phyloP scores from a whole-genome alignment of 2,888 invertebrate species.

The Flexamia atlantica region DNA sequence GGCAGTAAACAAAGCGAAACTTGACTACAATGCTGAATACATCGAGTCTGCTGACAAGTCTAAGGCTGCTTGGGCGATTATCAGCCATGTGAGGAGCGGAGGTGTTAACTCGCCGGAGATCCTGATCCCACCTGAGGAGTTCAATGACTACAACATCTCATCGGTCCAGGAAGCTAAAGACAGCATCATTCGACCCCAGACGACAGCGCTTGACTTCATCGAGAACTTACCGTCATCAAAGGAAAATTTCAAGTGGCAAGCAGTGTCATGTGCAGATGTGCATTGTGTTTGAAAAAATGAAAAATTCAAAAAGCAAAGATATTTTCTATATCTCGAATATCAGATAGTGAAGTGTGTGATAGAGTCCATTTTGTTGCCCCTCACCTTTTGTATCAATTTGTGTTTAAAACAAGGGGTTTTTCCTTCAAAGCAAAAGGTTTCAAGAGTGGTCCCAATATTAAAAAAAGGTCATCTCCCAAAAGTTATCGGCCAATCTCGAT shows the following conservation, averaged over 20 bases:
- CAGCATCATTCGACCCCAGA: background rate
- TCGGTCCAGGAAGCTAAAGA: background rate
- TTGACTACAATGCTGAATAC: background rate
- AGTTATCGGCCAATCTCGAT: background rate
- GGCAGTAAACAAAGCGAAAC: background rate
- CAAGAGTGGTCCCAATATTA: background rate
- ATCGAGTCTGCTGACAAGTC: background rate
- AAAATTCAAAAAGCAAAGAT: background rate
- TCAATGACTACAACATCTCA: background rate
- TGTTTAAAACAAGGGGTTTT: background rate
- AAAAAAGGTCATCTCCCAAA: background rate
- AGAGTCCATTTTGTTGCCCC: background rate
- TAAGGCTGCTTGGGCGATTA: background rate
- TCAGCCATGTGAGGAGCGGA: background rate
- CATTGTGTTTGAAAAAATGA: background rate
- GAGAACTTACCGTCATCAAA: background rate
- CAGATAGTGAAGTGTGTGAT: background rate
- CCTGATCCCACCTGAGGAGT: background rate
- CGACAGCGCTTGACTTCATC: background rate
- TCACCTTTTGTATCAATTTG: background rate
- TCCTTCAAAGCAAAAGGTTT: background rate
- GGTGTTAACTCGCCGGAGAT: background rate
- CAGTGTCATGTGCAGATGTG: constrained; percentile 1
- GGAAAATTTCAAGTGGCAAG: background rate
- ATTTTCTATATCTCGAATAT: background rate